Evolutionary conservation across 2,113 vertebrate genomes (phyloP).

Genomic region (Platysternon megacephalum): DNA sequence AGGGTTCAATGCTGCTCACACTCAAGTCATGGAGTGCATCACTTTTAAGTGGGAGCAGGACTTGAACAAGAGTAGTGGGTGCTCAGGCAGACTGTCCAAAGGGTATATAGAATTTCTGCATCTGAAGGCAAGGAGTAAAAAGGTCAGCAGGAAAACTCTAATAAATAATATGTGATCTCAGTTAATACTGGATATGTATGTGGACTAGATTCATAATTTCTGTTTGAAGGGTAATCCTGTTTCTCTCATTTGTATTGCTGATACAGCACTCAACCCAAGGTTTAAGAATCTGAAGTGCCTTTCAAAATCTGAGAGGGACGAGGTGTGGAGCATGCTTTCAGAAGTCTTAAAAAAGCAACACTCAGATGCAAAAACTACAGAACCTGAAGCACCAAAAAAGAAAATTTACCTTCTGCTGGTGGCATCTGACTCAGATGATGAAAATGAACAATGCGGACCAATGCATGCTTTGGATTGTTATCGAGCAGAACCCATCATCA

Average conservation of each 20-base stretch:
- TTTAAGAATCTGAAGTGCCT: no score
- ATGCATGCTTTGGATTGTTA: no score
- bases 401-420: no score
- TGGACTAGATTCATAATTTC: neutral
- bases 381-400: no score
- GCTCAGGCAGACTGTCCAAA: neutral
- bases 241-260: neutral
- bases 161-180: neutral
- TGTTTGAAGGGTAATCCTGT: neutral
- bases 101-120: neutral
- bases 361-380: no score
- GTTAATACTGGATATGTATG: neutral
- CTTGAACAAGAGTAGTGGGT: neutral
- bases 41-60: neutral
- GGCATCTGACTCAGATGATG: no score
- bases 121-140: neutral
- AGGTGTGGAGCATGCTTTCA: no score
- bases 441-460: no score
- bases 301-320: no score
- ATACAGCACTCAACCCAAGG: no score
- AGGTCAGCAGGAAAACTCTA: neutral
- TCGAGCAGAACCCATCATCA: no score
- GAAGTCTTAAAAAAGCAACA: no score
- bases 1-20: neutral
- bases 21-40: rapidly evolving